These are phyloP conservation scores for Pteria penguin DNA, from an alignment of 2,888 invertebrate species.

Conservation along the genomic window DNA sequence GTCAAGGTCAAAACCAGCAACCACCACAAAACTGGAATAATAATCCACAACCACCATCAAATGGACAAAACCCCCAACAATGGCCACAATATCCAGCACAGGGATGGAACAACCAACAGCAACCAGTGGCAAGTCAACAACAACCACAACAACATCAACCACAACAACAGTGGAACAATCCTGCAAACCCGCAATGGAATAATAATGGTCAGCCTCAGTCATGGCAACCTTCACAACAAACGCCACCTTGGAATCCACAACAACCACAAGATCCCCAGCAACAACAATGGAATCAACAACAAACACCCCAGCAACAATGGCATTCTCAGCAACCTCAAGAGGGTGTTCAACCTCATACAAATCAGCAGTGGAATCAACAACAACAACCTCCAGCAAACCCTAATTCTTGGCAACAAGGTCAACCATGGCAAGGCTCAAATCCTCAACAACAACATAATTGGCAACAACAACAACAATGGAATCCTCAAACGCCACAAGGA, in stretches of 20 bases:
- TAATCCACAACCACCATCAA: neutral
- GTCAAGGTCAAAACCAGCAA: neutral
- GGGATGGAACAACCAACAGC: neutral
- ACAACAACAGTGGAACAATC: neutral
- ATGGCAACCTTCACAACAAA: neutral
- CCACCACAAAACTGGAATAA: conserved; percentile 7
- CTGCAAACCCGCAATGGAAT: neutral
- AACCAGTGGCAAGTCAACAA: too few species aligned
- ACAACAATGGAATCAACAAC: neutral
- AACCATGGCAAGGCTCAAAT: neutral
- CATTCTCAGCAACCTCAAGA: neutral
- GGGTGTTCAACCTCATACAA: neutral
- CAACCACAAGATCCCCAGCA: neutral
- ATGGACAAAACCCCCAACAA: neutral
- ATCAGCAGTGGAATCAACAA: neutral
- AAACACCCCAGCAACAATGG: neutral
- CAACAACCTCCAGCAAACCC: neutral
- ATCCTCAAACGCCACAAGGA: neutral
- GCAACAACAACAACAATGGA: conserved; percentile 2
- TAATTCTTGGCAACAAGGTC: neutral
- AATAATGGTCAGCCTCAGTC: neutral
- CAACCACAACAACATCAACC: too few species aligned
- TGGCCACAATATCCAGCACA: neutral
- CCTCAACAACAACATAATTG: neutral
- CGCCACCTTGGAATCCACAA: conserved; percentile 7